These are phyloP conservation scores for Pachycephus smyrnensis DNA, from an alignment of 2,888 invertebrate genomes.

Conservation along the genomic window DNA sequence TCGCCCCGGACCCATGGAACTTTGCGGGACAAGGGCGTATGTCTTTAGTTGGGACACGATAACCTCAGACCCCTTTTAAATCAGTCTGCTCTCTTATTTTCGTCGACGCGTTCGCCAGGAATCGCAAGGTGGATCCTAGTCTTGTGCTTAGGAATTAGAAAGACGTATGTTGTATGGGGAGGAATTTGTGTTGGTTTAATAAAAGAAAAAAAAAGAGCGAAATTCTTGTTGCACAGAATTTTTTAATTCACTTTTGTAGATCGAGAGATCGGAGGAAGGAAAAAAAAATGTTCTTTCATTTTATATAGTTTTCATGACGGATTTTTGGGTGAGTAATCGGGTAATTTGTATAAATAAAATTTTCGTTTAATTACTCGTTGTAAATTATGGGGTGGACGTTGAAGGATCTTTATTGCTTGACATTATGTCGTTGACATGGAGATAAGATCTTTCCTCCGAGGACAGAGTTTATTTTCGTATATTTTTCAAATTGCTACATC, in stretches of 20 bases:
- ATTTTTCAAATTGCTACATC: too few species aligned
- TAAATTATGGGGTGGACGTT: too few species aligned
- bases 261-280: background rate
- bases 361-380: too few species aligned
- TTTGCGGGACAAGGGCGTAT: conserved; percentile 3
- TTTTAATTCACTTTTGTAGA: background rate
- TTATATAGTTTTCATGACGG: background rate
- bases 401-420: too few species aligned
- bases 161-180: background rate
- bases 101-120: background rate
- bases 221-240: background rate
- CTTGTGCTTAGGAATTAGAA: background rate
- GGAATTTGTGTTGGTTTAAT: background rate
- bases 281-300: background rate
- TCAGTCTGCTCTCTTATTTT: background rate
- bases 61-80: background rate
- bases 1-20: conserved; percentile 36
- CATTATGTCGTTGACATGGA: too few species aligned
- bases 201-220: too few species aligned
- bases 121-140: background rate
- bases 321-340: background rate
- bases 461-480: too few species aligned
- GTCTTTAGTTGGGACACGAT: background rate
- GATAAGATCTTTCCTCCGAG: too few species aligned
- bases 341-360: background rate